A percentile compares a stretch with the other conserved stretches of the same genome.
Conservation (phyloP, 2,113 vertebrate species). For the Sterrhoptilus dennistouni region DNA sequence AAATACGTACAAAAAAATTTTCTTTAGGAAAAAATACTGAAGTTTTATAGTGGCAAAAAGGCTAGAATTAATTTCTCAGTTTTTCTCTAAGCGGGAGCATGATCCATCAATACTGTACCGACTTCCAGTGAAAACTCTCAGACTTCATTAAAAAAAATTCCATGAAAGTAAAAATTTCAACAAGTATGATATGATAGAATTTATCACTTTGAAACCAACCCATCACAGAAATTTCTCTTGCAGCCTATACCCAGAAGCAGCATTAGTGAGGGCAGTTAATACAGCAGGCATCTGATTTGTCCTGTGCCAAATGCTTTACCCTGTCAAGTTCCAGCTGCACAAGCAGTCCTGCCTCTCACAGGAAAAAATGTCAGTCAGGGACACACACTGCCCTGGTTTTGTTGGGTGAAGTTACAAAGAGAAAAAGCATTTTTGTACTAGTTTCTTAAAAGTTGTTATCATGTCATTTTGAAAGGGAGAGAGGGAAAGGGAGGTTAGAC, state of each 20-base stretch:
- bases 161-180: neutral
- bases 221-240: neutral
- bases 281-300: neutral
- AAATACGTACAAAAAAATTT: neutral
- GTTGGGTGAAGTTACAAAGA: neutral
- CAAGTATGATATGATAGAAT: neutral
- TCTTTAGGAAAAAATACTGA: neutral
- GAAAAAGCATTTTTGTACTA: neutral
- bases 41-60: neutral
- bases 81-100: neutral
- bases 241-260: neutral
- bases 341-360: neutral
- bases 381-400: neutral
- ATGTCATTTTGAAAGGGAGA: neutral
- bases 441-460: neutral
- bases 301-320: neutral
- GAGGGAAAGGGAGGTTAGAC: neutral
- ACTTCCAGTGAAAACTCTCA: neutral
- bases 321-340: neutral
- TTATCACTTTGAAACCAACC: neutral
- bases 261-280: rapidly evolving
- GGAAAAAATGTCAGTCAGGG: neutral
- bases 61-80: neutral
- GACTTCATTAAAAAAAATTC: neutral
- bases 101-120: neutral